Evolutionary conservation across 2,113 vertebrate species (phyloP).

Genomic region (Turdus rufiventris): DNA sequence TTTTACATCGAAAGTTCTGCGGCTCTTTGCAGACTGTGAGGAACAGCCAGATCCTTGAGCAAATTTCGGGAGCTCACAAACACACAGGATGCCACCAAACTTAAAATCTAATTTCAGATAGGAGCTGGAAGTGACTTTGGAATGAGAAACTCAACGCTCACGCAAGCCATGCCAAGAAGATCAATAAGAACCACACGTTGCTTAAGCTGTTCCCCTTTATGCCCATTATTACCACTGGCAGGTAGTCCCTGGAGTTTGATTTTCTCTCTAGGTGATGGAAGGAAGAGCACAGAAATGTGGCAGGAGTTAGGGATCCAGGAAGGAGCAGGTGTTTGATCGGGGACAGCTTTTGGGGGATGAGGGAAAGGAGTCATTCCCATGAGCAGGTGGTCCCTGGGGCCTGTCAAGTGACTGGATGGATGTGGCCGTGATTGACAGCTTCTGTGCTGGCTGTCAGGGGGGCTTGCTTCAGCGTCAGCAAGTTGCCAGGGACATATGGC

Average conservation of each 20-base stretch:
- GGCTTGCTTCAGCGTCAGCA: slow-evolving; percentile 52
- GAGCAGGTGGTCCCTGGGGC: slow-evolving; percentile 59
- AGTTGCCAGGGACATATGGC: slow-evolving; percentile 63
- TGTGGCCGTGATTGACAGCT: slow-evolving; percentile 59
- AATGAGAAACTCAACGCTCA: not conserved
- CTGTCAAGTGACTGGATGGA: slow-evolving; percentile 53
- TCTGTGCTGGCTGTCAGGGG: slow-evolving; percentile 65
- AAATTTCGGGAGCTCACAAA: not conserved
- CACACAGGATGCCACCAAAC: not conserved
- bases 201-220: not conserved
- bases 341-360: slow-evolving; percentile 23
- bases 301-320: not conserved
- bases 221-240: not conserved
- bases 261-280: not conserved
- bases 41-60: not conserved
- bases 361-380: not conserved
- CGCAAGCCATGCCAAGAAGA: not conserved
- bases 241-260: not conserved
- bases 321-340: slow-evolving; percentile 14
- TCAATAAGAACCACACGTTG: not conserved
- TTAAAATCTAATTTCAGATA: not conserved
- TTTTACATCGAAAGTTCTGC: not conserved
- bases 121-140: not conserved
- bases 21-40: not conserved
- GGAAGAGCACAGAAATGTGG: not conserved